Evolutionary conservation across 2,888 invertebrate genomes (phyloP).

Genomic region (Drosophila siamana): DNA sequence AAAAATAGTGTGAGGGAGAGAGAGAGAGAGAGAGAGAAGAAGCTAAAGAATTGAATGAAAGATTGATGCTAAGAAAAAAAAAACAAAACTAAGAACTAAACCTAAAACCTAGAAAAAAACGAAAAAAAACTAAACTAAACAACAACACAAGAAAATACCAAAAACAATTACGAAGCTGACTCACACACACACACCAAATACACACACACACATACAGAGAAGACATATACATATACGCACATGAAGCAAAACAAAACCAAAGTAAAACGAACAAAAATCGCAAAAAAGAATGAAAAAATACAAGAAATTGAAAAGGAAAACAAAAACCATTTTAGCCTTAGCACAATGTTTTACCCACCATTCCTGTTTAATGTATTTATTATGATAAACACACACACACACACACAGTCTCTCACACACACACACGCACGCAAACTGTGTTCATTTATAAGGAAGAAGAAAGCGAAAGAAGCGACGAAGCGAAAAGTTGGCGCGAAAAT

Average conservation of each 20-base stretch:
- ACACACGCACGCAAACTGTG: constrained; percentile 66
- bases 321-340: constrained; percentile 76
- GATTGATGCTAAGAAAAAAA: constrained; percentile 18
- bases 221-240: constrained; percentile 41
- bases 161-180: constrained; percentile 43
- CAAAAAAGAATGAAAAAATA: constrained; percentile 27
- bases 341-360: constrained; percentile 79
- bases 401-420: constrained; percentile 35
- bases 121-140: constrained; percentile 30
- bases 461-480: constrained; percentile 1
- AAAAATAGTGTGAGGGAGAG: too few species aligned
- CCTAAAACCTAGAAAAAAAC: constrained; percentile 45
- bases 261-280: constrained; percentile 24
- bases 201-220: constrained; percentile 27
- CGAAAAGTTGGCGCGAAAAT: constrained; percentile 21
- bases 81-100: constrained; percentile 40
- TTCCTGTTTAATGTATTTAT: constrained; percentile 75
- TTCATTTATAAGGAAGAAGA: constrained; percentile 61
- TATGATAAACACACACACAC: constrained; percentile 50
- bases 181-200: constrained; percentile 37
- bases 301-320: constrained; percentile 36
- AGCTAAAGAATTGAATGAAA: constrained; percentile 39
- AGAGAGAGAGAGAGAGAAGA: neutral
- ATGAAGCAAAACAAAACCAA: constrained; percentile 47
- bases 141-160: constrained; percentile 26